Conservation (phyloP, 1,140 invertebrate species). For the Armadillidium nasatum region DNA sequence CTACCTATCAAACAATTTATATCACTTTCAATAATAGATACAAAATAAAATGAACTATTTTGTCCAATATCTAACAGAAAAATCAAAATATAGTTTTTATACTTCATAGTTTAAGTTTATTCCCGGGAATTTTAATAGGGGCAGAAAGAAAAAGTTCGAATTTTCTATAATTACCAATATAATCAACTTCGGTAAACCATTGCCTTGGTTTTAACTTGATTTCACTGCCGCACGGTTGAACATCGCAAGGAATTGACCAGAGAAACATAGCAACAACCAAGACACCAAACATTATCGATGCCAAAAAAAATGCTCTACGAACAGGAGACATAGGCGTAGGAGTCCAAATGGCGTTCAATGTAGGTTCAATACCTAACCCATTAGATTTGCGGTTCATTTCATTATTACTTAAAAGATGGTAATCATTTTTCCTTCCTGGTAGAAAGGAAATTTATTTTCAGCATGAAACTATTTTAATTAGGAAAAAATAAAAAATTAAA, state of each 20-base stretch:
- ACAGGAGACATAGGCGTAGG: constrained; percentile 37
- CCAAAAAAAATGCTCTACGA: constrained; percentile 33
- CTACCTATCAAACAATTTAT: too few species aligned
- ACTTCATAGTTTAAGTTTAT: too few species aligned
- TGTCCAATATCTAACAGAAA: too few species aligned
- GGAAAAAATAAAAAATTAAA: background rate
- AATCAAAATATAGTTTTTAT: too few species aligned
- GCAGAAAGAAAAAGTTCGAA: too few species aligned
- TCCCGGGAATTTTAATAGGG: too few species aligned
- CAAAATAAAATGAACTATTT: too few species aligned
- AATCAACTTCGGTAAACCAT: constrained; percentile 34
- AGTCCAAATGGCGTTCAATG: constrained; percentile 36
- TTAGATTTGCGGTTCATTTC: constrained; percentile 31
- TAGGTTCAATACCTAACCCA: constrained; percentile 21
- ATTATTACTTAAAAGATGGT: constrained; percentile 33
- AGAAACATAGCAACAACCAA: constrained; percentile 36
- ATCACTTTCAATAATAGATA: too few species aligned
- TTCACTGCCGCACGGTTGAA: constrained; percentile 35
- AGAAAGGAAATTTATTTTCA: background rate
- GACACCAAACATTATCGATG: constrained; percentile 36
- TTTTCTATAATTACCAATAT: constrained; percentile 29
- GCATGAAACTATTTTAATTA: background rate
- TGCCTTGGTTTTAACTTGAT: constrained; percentile 25
- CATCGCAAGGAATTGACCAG: constrained; percentile 35
- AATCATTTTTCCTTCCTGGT: constrained; percentile 27